These are phyloP conservation scores for Columbina picui DNA, from an alignment of 2,113 vertebrate species.

Conservation along the genomic window DNA sequence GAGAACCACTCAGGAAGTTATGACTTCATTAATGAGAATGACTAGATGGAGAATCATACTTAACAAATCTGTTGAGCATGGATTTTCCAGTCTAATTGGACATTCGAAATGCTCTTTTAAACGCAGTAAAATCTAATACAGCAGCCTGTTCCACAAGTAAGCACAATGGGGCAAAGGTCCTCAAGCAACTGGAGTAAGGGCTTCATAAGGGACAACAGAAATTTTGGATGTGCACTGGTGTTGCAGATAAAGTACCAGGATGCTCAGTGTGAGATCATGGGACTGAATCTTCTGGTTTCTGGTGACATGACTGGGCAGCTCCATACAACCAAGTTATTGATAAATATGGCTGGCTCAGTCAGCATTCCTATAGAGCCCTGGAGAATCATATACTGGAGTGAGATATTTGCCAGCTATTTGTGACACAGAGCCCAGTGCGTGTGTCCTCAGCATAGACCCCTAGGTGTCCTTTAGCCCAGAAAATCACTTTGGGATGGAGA, in stretches of 20 bases:
- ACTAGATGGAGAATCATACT: constrained; percentile 12
- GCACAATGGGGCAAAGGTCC: not conserved
- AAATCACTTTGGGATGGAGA: not conserved
- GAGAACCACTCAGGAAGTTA: constrained; percentile 2
- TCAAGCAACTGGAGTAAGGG: not conserved
- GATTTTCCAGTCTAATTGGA: constrained; percentile 33
- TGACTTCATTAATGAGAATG: not conserved
- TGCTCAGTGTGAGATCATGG: not conserved
- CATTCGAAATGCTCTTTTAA: not conserved
- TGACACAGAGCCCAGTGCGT: not conserved
- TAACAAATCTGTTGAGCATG: not conserved
- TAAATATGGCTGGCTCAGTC: not conserved
- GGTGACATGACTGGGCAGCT: not conserved
- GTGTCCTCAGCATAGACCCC: not conserved
- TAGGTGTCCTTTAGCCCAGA: not conserved
- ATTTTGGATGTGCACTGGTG: not conserved
- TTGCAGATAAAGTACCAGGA: not conserved
- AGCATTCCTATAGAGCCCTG: not conserved
- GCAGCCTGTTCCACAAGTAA: not conserved
- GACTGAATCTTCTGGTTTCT: not conserved
- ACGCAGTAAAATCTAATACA: not conserved
- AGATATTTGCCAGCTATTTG: not conserved
- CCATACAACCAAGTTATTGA: not conserved
- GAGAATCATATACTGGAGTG: not conserved
- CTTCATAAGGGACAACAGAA: not conserved